Conservation (phyloP, 2,113 vertebrate genomes). For the Labeo catla region DNA sequence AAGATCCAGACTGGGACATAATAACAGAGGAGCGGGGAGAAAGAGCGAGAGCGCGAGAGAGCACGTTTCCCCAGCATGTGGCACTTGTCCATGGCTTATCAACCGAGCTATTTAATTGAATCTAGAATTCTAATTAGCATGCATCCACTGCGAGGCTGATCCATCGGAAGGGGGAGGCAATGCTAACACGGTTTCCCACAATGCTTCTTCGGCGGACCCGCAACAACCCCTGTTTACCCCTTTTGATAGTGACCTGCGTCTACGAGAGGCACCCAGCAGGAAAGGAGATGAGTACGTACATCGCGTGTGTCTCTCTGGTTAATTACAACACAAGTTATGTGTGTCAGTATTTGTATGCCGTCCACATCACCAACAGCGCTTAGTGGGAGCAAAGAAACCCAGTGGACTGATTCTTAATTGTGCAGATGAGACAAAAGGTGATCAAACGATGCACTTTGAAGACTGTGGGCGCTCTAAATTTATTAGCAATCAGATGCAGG, state of each 20-base stretch:
- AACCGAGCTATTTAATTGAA: conserved; percentile 53
- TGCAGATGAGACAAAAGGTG: conserved; percentile 42
- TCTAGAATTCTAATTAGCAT: conserved; percentile 55
- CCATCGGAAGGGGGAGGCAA: conserved; percentile 26
- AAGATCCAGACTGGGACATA: conserved; percentile 3
- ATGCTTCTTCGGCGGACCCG: conserved; percentile 44
- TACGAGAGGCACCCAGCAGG: conserved; percentile 32
- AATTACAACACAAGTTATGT: conserved; percentile 59
- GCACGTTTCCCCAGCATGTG: conserved; percentile 1
- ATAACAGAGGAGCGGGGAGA: background rate
- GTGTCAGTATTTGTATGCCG: conserved; percentile 64
- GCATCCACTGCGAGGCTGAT: conserved; percentile 38
- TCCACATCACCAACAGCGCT: conserved; percentile 43
- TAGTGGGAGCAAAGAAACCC: conserved; percentile 33
- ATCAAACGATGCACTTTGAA: conserved; percentile 23
- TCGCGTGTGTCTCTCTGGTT: conserved; percentile 44
- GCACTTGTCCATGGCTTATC: conserved; percentile 55
- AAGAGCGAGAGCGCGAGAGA: background rate
- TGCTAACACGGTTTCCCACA: conserved; percentile 57
- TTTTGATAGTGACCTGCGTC: conserved; percentile 46
- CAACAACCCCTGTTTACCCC: conserved; percentile 23
- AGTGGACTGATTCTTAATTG: conserved; percentile 50
- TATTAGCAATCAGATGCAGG: background rate
- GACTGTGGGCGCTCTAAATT: background rate
- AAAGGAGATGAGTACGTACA: conserved; percentile 51